phyloP scores from a whole-genome alignment of 2,888 invertebrate species.

The Leucophora obtusa region DNA sequence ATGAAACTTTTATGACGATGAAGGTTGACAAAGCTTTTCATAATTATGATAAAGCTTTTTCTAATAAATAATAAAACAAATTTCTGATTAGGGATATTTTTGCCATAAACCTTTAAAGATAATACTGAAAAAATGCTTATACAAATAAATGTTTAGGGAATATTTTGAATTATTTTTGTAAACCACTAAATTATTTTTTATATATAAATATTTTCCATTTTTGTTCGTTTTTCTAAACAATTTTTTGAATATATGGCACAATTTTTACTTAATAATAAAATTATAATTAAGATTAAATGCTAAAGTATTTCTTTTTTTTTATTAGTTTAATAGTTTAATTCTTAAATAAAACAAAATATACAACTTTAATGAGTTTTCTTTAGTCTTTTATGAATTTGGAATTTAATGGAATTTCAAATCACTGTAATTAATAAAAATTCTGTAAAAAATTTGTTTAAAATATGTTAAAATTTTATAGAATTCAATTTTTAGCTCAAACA shows the following conservation, averaged over 20 bases:
- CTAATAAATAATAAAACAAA: background rate
- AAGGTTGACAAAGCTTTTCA: too few relatives aligned
- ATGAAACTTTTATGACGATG: too few relatives aligned
- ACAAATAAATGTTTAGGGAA: slow-evolving; percentile 6
- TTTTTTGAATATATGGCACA: slow-evolving; percentile 34
- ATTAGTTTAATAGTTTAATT: background rate
- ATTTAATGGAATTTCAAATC: too few relatives aligned
- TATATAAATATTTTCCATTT: background rate
- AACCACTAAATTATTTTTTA: background rate
- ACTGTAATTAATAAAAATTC: too few relatives aligned
- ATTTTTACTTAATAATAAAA: slow-evolving; percentile 41
- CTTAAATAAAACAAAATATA: too few relatives aligned
- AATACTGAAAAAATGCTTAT: background rate
- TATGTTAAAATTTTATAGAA: too few relatives aligned
- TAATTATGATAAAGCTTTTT: too few relatives aligned
- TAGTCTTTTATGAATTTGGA: too few relatives aligned
- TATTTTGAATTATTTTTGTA: background rate
- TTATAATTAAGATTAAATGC: slow-evolving; percentile 5
- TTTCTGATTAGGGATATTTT: slow-evolving; percentile 22
- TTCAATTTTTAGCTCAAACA: too few relatives aligned
- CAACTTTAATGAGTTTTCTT: too few relatives aligned
- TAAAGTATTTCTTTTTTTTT: background rate
- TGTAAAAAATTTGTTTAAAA: too few relatives aligned
- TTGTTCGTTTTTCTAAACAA: background rate
- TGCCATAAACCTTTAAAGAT: background rate